These are phyloP conservation scores for Heliconius erato DNA, from an alignment of 2,888 invertebrate species.

Conservation along the genomic window DNA sequence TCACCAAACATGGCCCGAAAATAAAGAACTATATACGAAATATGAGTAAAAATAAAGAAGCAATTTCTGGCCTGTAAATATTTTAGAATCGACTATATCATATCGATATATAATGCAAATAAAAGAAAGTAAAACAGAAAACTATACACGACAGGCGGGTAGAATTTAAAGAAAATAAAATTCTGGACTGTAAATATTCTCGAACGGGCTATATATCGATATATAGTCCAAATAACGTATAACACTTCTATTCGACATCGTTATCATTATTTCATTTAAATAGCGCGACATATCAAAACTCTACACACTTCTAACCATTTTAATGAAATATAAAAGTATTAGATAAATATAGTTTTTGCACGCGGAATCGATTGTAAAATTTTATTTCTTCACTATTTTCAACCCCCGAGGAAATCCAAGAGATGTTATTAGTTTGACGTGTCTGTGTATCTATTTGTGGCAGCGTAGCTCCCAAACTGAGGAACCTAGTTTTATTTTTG, in stretches of 20 bases:
- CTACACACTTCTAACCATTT: conserved; percentile 3
- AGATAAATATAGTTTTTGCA: conserved; percentile 10
- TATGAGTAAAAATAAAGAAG: not conserved
- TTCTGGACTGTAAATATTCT: not conserved
- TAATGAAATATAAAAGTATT: conserved; percentile 1
- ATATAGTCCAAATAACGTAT: conserved; percentile 8
- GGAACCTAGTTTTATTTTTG: no score
- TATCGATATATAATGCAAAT: not conserved
- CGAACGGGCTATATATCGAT: not conserved
- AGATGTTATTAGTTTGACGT: no score
- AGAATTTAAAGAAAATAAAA: not conserved
- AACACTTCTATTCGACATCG: not conserved
- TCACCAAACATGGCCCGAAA: not conserved
- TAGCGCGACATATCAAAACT: conserved; percentile 10
- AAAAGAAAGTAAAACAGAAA: not conserved
- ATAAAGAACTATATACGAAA: not conserved
- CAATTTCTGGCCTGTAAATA: not conserved
- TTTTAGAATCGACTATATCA: not conserved
- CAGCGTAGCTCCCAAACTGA: no score
- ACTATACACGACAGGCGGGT: not conserved
- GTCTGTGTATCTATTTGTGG: no score
- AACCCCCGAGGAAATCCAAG: not conserved
- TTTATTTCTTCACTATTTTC: not conserved
- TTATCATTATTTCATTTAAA: not conserved
- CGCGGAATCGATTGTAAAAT: not conserved